These are phyloP conservation scores for Donacobius atricapilla DNA, from an alignment of 2,113 vertebrate species.

Conservation along the genomic window DNA sequence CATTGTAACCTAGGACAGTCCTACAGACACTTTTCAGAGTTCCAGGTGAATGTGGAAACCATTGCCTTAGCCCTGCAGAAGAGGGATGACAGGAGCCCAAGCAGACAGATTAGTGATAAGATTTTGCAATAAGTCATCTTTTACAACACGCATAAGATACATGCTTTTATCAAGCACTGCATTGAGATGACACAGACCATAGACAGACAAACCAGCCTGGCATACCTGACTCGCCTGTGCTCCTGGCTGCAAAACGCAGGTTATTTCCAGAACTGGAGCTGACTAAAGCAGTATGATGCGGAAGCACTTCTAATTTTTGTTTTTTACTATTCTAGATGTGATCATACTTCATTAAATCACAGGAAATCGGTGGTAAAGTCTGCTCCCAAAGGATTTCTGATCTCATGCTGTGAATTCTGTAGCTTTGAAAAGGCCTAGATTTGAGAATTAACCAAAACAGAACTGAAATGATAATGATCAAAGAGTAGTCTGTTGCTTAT, in stretches of 20 bases:
- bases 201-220: not conserved
- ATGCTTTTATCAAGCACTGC: not conserved
- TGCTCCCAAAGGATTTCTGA: not conserved
- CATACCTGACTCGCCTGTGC: not conserved
- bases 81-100: not conserved
- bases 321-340: not conserved
- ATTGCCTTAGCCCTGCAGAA: not conserved
- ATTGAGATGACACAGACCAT: not conserved
- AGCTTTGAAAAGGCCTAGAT: not conserved
- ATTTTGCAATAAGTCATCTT: not conserved
- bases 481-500: not conserved
- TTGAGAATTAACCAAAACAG: not conserved
- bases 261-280: not conserved
- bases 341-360: not conserved
- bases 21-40: not conserved
- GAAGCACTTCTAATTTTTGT: not conserved
- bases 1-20: no score
- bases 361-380: not conserved
- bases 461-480: not conserved
- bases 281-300: not conserved
- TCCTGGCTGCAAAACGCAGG: not conserved
- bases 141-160: not conserved
- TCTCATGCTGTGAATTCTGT: not conserved
- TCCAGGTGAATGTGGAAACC: not conserved
- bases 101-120: not conserved